Evolutionary conservation across 2,113 vertebrate species (phyloP), one percentile per base, ranked within the genome.

Genomic region (Rynchops niger): DNA sequence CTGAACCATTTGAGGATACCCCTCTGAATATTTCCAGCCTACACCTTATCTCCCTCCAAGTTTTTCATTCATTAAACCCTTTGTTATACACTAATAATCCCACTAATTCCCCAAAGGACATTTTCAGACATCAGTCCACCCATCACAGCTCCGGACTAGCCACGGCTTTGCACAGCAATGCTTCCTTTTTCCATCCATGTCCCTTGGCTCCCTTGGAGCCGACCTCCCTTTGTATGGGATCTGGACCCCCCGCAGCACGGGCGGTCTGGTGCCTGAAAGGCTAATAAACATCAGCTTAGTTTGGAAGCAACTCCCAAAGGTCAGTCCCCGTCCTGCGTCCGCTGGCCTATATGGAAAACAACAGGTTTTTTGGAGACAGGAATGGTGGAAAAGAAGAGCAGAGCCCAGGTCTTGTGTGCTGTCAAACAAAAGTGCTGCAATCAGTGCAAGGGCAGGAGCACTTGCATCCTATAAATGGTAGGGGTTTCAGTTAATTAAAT

Each of bases 1-100:
- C 61, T 93, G 72, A 92, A 93, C 42, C 20, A 20, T 78, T 83
- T 92, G 88, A 88, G 55, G 72, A 84, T 65, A 83, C 6, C 9
- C 10, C 7, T 38, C 21, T 84, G 76, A 90, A 50, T 84, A 84
- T 52, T 89, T 95, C n/a, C 27, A 30, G 52, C 65, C 69, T 56
- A 67, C 38, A 30, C 32, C 32, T 70, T 93, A 20, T 56, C 14
- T 78, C 16, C 52, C 16, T 86, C 52, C 50, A 83, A 62, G 50
- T 26, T 90, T 90, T 92, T 86, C 40, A 43, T 77, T 86, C 71
- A 62, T 76, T 72, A 83, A 90, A 45, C 19, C 9, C 25, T 91
- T 82, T 86, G 72, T 81, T 91, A 42, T 26, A 47, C 5, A 20
- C 18, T 90, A 0, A 0, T 70, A 82, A 80, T 90, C 67, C n/a